Percentiles rank a stretch among this genome's conserved stretches.
phyloP scores from a whole-genome alignment of 2,888 invertebrate species.

The Temnothorax unifasciatus region DNA sequence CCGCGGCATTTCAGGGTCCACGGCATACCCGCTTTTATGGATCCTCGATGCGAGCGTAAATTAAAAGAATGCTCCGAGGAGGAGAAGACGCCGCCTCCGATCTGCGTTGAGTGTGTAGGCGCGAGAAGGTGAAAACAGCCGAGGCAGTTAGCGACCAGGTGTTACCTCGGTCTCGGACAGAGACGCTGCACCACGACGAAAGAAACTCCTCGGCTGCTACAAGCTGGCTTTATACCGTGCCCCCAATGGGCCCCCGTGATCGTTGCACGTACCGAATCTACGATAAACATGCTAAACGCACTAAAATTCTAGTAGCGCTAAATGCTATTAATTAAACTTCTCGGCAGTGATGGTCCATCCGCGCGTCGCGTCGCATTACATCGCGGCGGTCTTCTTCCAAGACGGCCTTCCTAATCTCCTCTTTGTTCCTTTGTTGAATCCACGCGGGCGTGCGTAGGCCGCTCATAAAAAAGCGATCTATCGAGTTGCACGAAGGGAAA shows the following conservation, averaged over 20 bases:
- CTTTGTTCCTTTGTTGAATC: constrained; percentile 52
- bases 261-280: constrained; percentile 60
- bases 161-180: constrained; percentile 72
- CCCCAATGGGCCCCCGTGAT: not conserved
- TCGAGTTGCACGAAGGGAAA: constrained; percentile 23
- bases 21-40: constrained; percentile 68
- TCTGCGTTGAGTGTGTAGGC: constrained; percentile 60
- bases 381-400: constrained; percentile 11
- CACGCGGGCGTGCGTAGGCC: constrained; percentile 49
- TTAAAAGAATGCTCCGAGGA: constrained; percentile 61
- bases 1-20: constrained; percentile 18
- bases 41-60: constrained; percentile 68
- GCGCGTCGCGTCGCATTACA: not conserved
- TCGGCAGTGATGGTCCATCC: not conserved
- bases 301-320: constrained; percentile 71
- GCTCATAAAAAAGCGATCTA: constrained; percentile 26
- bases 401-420: constrained; percentile 45
- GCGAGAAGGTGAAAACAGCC: constrained; percentile 75
- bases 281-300: constrained; percentile 68
- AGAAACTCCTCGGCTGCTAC: constrained; percentile 24
- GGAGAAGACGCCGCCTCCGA: constrained; percentile 8
- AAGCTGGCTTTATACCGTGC: constrained; percentile 28
- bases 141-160: constrained; percentile 79
- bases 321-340: constrained; percentile 59
- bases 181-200: constrained; percentile 28